phyloP scores from a whole-genome alignment of 2,888 invertebrate species.

The Dendrolimus pini region DNA sequence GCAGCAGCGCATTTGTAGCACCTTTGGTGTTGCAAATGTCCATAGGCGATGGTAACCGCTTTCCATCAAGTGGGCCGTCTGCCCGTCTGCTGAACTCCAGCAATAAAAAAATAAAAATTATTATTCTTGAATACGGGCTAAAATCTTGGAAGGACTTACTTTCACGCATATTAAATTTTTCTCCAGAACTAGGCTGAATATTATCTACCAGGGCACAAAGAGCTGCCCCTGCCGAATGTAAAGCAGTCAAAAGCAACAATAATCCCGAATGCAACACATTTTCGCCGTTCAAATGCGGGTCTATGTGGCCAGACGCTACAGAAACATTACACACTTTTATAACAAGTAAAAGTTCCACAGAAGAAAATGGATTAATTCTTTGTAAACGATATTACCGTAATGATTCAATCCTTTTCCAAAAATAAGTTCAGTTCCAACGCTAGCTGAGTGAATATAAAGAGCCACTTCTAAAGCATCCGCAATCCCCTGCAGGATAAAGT shows the following conservation, averaged over 20 bases:
- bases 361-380: too few relatives aligned
- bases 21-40: too few relatives aligned
- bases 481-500: constrained; percentile 29
- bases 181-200: constrained; percentile 27
- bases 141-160: constrained; percentile 29
- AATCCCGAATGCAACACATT: constrained; percentile 55
- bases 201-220: constrained; percentile 48
- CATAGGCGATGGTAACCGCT: too few relatives aligned
- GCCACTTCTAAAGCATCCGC: constrained; percentile 51
- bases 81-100: too few relatives aligned
- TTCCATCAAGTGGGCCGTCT: too few relatives aligned
- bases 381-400: constrained; percentile 35
- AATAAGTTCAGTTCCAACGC: constrained; percentile 57
- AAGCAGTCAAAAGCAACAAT: constrained; percentile 31
- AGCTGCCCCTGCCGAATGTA: constrained; percentile 42
- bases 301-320: constrained; percentile 60
- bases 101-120: too few relatives aligned
- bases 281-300: constrained; percentile 45
- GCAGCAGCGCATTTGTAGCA: too few relatives aligned
- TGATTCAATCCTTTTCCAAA: constrained; percentile 61
- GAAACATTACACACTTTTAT: constrained; percentile 4
- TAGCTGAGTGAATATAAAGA: constrained; percentile 54
- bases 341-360: too few relatives aligned
- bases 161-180: constrained; percentile 31
- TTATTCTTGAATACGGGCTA: too few relatives aligned